These are phyloP conservation scores for Chroicocephalus ridibundus DNA, from an alignment of 2,113 vertebrate species.

Conservation along the genomic window DNA sequence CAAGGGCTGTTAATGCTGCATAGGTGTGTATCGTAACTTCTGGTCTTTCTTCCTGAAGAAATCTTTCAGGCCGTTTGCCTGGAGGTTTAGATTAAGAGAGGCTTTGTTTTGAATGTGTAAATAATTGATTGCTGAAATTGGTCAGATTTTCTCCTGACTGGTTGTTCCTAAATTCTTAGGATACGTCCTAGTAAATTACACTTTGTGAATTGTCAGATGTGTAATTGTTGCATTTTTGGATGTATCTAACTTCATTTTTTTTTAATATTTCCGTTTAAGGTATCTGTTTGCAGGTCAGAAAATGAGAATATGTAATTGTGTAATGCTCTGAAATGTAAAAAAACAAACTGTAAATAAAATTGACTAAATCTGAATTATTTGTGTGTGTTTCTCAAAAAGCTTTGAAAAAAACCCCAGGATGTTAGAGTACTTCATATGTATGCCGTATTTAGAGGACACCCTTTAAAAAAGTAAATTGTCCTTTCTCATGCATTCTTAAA, in stretches of 20 bases:
- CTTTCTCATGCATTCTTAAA: conserved; percentile 41
- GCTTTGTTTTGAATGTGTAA: conserved; percentile 77
- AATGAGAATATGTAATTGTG: conserved; percentile 87
- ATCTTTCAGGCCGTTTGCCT: conserved; percentile 69
- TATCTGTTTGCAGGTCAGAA: conserved; percentile 99
- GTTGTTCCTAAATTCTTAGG: conserved; percentile 81
- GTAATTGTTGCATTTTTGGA: conserved; percentile 85
- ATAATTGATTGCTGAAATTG: conserved; percentile 73
- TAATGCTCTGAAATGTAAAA: conserved; percentile 85
- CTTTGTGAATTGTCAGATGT: conserved; percentile 85
- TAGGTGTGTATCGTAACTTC: conserved; percentile 63
- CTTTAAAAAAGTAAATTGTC: conserved; percentile 53
- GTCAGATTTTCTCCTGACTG: conserved; percentile 82
- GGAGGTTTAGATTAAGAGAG: conserved; percentile 73
- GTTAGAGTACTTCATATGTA: conserved; percentile 62
- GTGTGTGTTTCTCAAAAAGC: conserved; percentile 88
- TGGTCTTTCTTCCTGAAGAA: conserved; percentile 66
- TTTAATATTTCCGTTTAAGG: conserved; percentile 81
- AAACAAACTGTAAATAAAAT: conserved; percentile 84
- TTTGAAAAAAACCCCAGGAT: conserved; percentile 74
- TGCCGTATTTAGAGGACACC: conserved; percentile 58
- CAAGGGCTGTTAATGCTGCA: conserved; percentile 70
- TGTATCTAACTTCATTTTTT: conserved; percentile 82
- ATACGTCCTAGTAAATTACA: conserved; percentile 82
- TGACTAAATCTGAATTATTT: conserved; percentile 85